Evolutionary conservation across 1,140 invertebrate genomes (phyloP).

Genomic region (Pissodes strobi): DNA sequence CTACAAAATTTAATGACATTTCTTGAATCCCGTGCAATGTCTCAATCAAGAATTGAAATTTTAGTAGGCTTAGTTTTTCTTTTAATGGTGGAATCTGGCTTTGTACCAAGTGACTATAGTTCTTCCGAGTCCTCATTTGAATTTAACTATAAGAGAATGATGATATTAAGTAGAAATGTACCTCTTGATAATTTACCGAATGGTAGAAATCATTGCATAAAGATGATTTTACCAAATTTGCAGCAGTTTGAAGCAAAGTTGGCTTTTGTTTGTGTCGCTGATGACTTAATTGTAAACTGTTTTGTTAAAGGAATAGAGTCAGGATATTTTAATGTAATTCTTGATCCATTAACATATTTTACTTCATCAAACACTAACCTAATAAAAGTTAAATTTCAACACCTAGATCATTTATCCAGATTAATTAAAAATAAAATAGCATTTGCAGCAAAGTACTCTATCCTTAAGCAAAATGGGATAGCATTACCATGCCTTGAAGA

Average conservation of each 20-base stretch:
- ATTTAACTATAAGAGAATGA: constrained; percentile 42
- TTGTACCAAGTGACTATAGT: constrained; percentile 40
- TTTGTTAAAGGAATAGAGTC: constrained; percentile 36
- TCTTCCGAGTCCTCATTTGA: constrained; percentile 25
- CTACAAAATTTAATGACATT: constrained; percentile 37
- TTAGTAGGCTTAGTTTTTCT: constrained; percentile 48
- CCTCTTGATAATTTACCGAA: constrained; percentile 24
- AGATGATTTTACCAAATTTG: constrained; percentile 37
- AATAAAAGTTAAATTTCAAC: constrained; percentile 43
- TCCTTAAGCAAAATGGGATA: constrained; percentile 37
- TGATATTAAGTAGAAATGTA: constrained; percentile 25
- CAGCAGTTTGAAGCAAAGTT: constrained; percentile 32
- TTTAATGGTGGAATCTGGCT: constrained; percentile 51
- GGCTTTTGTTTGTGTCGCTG: constrained; percentile 34
- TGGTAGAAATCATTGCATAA: constrained; percentile 41
- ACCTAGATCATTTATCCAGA: constrained; percentile 44
- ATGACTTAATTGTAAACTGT: constrained; percentile 50
- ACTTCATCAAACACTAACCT: constrained; percentile 37
- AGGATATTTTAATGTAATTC: constrained; percentile 32
- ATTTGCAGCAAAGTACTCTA: constrained; percentile 44
- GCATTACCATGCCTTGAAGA: constrained; percentile 39
- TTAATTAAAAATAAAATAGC: constrained; percentile 46
- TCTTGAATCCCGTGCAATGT: constrained; percentile 15
- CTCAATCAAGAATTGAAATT: constrained; percentile 41
- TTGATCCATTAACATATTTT: constrained; percentile 50